Evolutionary conservation across 2,888 invertebrate species (phyloP), one percentile per base, ranked within the genome.

Genomic region (Hirtodrosophila cameraria): DNA sequence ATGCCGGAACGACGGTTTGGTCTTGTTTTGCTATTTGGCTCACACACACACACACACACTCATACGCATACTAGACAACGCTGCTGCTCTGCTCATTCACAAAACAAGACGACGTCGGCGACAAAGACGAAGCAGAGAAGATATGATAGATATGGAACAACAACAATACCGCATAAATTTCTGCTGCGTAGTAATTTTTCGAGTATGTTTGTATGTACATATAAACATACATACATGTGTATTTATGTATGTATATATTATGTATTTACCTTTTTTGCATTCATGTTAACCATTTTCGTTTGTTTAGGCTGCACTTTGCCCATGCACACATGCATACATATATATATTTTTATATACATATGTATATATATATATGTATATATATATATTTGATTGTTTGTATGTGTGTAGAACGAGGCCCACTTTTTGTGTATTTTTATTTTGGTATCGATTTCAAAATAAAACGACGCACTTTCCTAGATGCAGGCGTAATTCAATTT

Each of bases 391-490:
- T 60, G 48, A 49, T 49, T 60, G 61, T 61, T 59, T 48, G 25
- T 43, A 36, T 60, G 52, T 53, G 53, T 60, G 61, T 49, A 41
- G 58, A 68, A 52, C 54, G 54, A 68, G 75, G 69, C 75, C 58
- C 69, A 77, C 77, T 82, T 80, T 54, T 68, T 53, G 61, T 70
- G 60, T 73, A 68, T 69, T 75, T 58, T 70, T 83, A 81, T 86
- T 86, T 83, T 81, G 75, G 81, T 82, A 82, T 82, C 85, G 82
- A 86, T 82, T 86, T 78, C 78, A 86, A 84, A 84, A 86, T 77
- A 70, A 72, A 86, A 83, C 84, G 71, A 86, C 86, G 84, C 84
- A 84, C 77, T 86, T 83, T 86, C 57, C 58, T 59, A 71, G 67
- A 58, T 66, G 67, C 67, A 72, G 66, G 55, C 68, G 55, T 69